Base-by-base conservation (phyloP, 1,140 invertebrate genomes). In the Trichonephila clavipes region DNA sequence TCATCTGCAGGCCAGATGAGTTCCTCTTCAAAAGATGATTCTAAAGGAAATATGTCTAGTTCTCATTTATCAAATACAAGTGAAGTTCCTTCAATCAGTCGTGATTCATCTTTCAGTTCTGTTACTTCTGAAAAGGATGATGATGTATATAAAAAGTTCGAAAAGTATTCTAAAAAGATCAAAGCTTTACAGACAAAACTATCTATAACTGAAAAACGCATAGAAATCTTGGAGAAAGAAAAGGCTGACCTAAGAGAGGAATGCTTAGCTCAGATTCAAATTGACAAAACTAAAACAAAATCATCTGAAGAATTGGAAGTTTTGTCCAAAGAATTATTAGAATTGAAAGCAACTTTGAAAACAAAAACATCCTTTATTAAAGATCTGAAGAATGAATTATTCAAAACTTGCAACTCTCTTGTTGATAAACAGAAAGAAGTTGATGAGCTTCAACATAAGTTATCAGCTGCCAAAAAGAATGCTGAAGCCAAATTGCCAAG, bases 331-430 rank as follows among this genome's bases (percentile, higher is more conserved):
- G 85, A 94, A 86, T 19, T 94, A 72, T 6, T 18, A 61, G 93
- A 94, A 12, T 14, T 94, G 14, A 59, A 94, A 62, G n/a, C n/a
- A 69, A 69, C 89, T 34, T 28, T 94, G 40, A 62, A 94, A 62
- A 72, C 77, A 14, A 86, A 90, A 64, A 28, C 82, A 24, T 85
- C 81, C 5, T 90, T 90, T n/a, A 86, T 94, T 44, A 90, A 86
- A 64, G 92, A 93, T 62, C n/a, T 93, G n/a, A 93, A 88, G 81
- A 59, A 16, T 62, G 86, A 93, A 40, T 28, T 93, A 51, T 62
- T n/a, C 19, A 93, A 82, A 81, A 87, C 85, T 21, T 87, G 24
- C 24, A 72, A 93, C 82, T 62, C 86, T 24, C 59, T 93, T 8
- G 58, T 88, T 19, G 66, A 93, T 21, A 93, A 88, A 34, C 92